Percentiles rank a stretch among this genome's conserved stretches.
Evolutionary conservation across 2,797 vertebrate genomes (phyloP).

Genomic region (Cyprinodon diabolis): DNA sequence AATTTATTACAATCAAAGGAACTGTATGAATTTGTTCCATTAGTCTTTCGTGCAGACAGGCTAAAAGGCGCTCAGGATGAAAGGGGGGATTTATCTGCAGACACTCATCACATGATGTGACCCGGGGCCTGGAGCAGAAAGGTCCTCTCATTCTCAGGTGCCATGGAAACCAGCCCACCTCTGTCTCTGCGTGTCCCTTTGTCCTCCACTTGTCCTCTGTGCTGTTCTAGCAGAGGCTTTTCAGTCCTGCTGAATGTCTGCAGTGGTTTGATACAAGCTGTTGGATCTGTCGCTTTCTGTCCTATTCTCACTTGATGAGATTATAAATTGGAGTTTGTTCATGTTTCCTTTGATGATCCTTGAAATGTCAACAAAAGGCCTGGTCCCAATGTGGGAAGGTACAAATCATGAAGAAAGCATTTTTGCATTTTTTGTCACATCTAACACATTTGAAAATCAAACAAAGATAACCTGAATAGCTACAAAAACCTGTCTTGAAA

Average conservation of each 20-base stretch:
- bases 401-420: background rate
- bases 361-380: background rate
- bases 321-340: background rate
- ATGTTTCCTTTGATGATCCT: background rate
- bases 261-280: slow-evolving; percentile 27
- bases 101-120: slow-evolving; percentile 68
- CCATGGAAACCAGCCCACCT: slow-evolving; percentile 71
- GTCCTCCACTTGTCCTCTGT: slow-evolving; percentile 65
- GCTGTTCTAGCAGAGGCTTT: slow-evolving; percentile 24
- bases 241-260: slow-evolving; percentile 33
- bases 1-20: slow-evolving; percentile 44
- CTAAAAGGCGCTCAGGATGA: slow-evolving; percentile 51
- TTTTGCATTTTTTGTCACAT: background rate
- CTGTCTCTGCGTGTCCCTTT: slow-evolving; percentile 64
- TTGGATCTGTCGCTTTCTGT: background rate
- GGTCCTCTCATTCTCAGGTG: slow-evolving; percentile 60
- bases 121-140: slow-evolving; percentile 58
- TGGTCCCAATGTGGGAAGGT: background rate
- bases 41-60: slow-evolving; percentile 38
- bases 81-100: slow-evolving; percentile 63
- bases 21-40: slow-evolving; percentile 40
- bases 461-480: background rate
- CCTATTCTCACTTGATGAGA: background rate
- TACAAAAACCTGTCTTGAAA: background rate
- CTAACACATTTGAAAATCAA: background rate